Conservation (phyloP, 2,888 invertebrate genomes). For the Zygothrica quintamaculata region DNA sequence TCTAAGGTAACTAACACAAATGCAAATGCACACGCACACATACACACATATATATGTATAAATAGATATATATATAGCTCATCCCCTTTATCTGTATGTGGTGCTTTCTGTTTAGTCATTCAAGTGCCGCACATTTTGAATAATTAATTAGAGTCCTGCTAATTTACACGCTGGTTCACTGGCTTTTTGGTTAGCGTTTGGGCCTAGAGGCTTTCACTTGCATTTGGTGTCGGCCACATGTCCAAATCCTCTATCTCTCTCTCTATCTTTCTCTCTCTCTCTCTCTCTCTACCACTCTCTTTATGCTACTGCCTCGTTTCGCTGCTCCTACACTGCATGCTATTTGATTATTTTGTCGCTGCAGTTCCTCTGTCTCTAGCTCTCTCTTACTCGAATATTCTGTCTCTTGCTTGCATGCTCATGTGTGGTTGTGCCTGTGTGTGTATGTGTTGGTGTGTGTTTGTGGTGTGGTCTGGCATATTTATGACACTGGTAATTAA, state of each 20-base stretch:
- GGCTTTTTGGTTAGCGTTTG: conserved; percentile 68
- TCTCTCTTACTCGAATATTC: conserved; percentile 4
- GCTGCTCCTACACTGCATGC: conserved; percentile 33
- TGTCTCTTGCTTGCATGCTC: conserved; percentile 6
- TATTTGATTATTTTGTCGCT: conserved; percentile 75
- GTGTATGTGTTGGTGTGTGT: conserved; percentile 21
- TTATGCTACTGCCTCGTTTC: conserved; percentile 2
- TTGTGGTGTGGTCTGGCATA: conserved; percentile 66
- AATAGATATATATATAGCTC: not conserved
- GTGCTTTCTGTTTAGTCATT: conserved; percentile 62
- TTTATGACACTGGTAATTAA: conserved; percentile 80
- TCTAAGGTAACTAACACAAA: conserved; percentile 1
- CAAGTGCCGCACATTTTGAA: conserved; percentile 79
- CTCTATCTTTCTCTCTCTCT: not conserved
- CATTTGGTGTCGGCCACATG: conserved; percentile 11
- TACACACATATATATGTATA: not conserved
- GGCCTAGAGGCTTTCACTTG: conserved; percentile 49
- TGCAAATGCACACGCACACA: not conserved
- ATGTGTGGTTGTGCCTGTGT: conserved; percentile 7
- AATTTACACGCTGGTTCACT: conserved; percentile 77
- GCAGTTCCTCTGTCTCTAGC: conserved; percentile 42
- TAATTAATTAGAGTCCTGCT: conserved; percentile 80
- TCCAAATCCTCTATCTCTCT: not conserved
- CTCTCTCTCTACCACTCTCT: not conserved
- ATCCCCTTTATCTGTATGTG: conserved; percentile 20